Evolutionary conservation across 37 sponge, comb jelly and placozoan genomes (phyloP).

Genomic region (Halichondria panicea): DNA sequence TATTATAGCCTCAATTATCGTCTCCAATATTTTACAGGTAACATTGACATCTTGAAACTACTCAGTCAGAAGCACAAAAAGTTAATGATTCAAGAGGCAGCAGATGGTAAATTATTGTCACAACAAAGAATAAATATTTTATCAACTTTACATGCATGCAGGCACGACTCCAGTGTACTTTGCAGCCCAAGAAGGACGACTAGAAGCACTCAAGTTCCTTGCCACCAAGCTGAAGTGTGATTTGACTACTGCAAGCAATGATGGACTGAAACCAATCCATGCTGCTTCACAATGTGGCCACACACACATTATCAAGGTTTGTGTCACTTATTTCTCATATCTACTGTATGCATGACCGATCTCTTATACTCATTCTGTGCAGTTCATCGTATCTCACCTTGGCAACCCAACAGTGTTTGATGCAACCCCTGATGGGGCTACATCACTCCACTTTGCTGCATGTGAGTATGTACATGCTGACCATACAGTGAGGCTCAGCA

Average conservation of each 20-base stretch:
- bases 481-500: no score
- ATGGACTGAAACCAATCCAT: conserved; percentile 78
- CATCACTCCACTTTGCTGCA: conserved; percentile 84
- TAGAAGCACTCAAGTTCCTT: conserved; percentile 66
- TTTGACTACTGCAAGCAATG: conserved; percentile 26
- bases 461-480: conserved; percentile 46
- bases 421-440: conserved; percentile 66
- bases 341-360: neutral
- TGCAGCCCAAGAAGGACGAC: conserved; percentile 75
- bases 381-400: conserved; percentile 59
- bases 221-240: conserved; percentile 60
- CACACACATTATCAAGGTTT: conserved; percentile 66
- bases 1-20: no score
- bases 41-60: conserved; percentile 65
- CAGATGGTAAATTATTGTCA: conserved; percentile 52
- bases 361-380: neutral
- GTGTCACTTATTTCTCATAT: neutral
- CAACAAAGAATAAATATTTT: neutral
- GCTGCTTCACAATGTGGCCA: conserved; percentile 82
- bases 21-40: conserved; percentile 51
- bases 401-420: conserved; percentile 60
- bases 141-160: neutral
- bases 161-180: conserved; percentile 79
- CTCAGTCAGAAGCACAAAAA: conserved; percentile 53
- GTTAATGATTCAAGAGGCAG: conserved; percentile 29